Conservation (phyloP, 2,888 invertebrate species). For the Sesia bembeciformis region DNA sequence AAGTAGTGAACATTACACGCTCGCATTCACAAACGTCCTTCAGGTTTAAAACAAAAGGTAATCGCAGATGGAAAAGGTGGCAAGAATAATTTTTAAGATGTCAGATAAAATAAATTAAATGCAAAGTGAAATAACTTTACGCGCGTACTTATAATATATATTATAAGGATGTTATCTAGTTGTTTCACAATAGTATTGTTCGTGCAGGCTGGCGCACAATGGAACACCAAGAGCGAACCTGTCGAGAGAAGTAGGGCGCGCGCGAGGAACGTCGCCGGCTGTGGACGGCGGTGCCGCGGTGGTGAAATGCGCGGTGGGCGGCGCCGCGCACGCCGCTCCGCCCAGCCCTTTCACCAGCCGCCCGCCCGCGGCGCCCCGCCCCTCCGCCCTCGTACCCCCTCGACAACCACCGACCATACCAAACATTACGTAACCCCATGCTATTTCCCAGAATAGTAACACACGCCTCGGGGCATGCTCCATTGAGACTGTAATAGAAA, state of each 20-base stretch:
- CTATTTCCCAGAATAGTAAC: slow-evolving; percentile 48
- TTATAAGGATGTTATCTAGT: slow-evolving; percentile 54
- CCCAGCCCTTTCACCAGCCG: slow-evolving; percentile 66
- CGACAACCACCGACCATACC: slow-evolving; percentile 42
- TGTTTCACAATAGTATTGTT: slow-evolving; percentile 67
- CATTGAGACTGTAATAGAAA: slow-evolving; percentile 44
- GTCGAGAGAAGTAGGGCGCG: slow-evolving; percentile 64
- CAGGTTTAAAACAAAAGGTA: too few relatives aligned
- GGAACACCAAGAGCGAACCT: slow-evolving; percentile 65
- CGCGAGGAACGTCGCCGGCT: slow-evolving; percentile 13
- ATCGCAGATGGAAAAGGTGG: too few relatives aligned
- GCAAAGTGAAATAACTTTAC: not conserved
- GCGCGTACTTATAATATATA: not conserved
- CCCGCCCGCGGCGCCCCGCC: slow-evolving; percentile 55
- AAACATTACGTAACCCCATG: slow-evolving; percentile 47
- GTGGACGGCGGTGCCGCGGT: slow-evolving; percentile 27
- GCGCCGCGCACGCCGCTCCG: slow-evolving; percentile 63
- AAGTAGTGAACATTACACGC: too few relatives aligned
- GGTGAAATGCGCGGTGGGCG: slow-evolving; percentile 67
- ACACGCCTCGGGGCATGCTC: slow-evolving; percentile 49
- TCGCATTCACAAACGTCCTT: too few relatives aligned
- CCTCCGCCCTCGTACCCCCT: slow-evolving; percentile 42
- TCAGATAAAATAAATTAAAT: not conserved
- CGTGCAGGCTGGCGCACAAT: slow-evolving; percentile 56
- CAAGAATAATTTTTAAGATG: not conserved